Percentiles rank a stretch among this genome's conserved stretches.
phyloP scores from a whole-genome alignment of 2,888 invertebrate species.

The Diadromus collaris region DNA sequence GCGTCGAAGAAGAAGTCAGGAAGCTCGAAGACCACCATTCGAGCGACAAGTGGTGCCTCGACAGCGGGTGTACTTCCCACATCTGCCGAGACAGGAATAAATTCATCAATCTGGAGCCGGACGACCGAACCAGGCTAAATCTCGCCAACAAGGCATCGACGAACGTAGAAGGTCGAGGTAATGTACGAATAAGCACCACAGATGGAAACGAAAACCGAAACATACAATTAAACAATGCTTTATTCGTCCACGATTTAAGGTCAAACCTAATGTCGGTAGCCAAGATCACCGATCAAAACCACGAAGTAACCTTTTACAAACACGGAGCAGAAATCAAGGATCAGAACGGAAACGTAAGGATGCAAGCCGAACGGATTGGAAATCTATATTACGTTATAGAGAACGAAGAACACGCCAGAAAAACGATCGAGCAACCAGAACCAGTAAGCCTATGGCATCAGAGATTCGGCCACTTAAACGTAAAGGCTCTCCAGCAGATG shows the following conservation, averaged over 20 bases:
- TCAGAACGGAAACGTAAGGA: conserved; percentile 27
- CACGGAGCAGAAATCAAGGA: conserved; percentile 46
- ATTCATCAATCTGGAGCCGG: not conserved
- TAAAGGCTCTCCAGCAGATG: not conserved
- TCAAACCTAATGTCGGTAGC: conserved; percentile 61
- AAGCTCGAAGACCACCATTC: not conserved
- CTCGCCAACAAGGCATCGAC: conserved; percentile 26
- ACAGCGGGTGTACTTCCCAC: conserved; percentile 6
- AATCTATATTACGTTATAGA: conserved; percentile 51
- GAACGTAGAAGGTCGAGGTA: conserved; percentile 19
- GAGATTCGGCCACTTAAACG: conserved; percentile 35
- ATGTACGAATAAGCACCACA: conserved; percentile 13
- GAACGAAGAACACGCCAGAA: not conserved
- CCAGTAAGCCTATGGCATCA: conserved; percentile 16
- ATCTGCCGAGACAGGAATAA: conserved; percentile 21
- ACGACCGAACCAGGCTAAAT: not conserved
- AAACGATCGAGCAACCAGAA: not conserved
- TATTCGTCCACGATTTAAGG: conserved; percentile 57
- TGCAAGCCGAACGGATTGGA: conserved; percentile 46
- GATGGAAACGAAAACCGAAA: conserved; percentile 1
- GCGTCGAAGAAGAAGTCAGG: not conserved
- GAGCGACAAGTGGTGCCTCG: not conserved
- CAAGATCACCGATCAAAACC: conserved; percentile 57
- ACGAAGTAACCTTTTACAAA: conserved; percentile 49
- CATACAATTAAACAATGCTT: conserved; percentile 45